phyloP scores from a whole-genome alignment of 2,113 vertebrate genomes.

The Condylura cristata region DNA sequence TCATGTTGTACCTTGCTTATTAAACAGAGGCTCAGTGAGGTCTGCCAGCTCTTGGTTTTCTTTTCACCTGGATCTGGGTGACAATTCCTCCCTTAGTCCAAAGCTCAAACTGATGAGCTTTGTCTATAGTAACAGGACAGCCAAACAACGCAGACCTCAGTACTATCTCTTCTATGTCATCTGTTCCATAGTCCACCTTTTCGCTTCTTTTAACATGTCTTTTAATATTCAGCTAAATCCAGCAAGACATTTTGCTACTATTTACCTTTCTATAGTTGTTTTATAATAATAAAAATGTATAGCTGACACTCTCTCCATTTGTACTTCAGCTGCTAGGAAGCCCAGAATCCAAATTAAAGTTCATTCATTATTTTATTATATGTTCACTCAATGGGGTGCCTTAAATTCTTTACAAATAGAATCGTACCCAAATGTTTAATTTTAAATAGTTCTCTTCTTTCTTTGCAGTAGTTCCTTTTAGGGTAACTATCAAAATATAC shows the following conservation, averaged over 20 bases:
- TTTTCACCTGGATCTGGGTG: background rate
- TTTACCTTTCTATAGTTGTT: background rate
- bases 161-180: background rate
- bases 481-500: conserved; percentile 6
- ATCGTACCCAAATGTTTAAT: background rate
- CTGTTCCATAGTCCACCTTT: background rate
- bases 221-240: background rate
- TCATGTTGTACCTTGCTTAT: background rate
- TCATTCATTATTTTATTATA: background rate
- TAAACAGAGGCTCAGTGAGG: background rate
- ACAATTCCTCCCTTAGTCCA: background rate
- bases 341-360: background rate
- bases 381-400: background rate
- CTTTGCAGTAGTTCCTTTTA: background rate
- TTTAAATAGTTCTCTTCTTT: background rate
- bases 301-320: background rate
- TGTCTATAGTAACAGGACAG: background rate
- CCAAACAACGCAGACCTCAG: background rate
- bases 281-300: background rate
- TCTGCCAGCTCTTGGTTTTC: background rate
- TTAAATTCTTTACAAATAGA: conserved; percentile 39
- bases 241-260: background rate
- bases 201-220: background rate
- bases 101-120: background rate
- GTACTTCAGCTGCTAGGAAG: background rate